These are phyloP conservation scores for Leptodactylus fallax DNA, from an alignment of 2,797 vertebrate genomes.

Conservation along the genomic window DNA sequence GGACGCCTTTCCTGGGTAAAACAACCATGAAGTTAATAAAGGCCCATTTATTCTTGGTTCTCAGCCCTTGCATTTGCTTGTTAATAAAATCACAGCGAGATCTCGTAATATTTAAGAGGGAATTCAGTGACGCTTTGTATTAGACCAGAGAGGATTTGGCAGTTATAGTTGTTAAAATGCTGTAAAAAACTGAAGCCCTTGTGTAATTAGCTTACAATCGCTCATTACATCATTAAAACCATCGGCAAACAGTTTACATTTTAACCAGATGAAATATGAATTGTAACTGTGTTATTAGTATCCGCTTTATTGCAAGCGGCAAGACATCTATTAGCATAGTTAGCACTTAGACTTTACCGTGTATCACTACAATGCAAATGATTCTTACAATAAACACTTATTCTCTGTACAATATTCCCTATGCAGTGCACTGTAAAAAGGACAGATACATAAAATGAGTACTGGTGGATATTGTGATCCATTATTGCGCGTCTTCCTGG, in stretches of 20 bases:
- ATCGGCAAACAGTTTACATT: constrained; percentile 59
- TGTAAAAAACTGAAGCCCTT: constrained; percentile 48
- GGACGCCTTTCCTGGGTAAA: constrained; percentile 48
- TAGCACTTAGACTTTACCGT: constrained; percentile 38
- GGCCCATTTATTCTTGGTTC: constrained; percentile 59
- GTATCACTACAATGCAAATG: constrained; percentile 42
- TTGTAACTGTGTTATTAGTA: constrained; percentile 55
- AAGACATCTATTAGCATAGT: constrained; percentile 57
- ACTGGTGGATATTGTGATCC: not conserved
- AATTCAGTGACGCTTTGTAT: constrained; percentile 60
- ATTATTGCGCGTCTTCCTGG: not conserved
- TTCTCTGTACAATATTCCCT: constrained; percentile 21
- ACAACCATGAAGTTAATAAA: constrained; percentile 60
- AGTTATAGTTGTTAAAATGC: constrained; percentile 59
- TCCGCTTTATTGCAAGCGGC: constrained; percentile 52
- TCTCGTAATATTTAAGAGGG: constrained; percentile 64
- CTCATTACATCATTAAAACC: constrained; percentile 57
- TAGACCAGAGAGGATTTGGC: constrained; percentile 61
- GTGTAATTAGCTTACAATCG: constrained; percentile 61
- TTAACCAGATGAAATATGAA: constrained; percentile 62
- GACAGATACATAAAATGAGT: constrained; percentile 41
- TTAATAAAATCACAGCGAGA: constrained; percentile 65
- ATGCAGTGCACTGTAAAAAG: constrained; percentile 3
- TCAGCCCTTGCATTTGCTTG: constrained; percentile 53
- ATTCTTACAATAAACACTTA: constrained; percentile 6